phyloP scores from a whole-genome alignment of 2,113 vertebrate genomes.

The Burhinus bistriatus region DNA sequence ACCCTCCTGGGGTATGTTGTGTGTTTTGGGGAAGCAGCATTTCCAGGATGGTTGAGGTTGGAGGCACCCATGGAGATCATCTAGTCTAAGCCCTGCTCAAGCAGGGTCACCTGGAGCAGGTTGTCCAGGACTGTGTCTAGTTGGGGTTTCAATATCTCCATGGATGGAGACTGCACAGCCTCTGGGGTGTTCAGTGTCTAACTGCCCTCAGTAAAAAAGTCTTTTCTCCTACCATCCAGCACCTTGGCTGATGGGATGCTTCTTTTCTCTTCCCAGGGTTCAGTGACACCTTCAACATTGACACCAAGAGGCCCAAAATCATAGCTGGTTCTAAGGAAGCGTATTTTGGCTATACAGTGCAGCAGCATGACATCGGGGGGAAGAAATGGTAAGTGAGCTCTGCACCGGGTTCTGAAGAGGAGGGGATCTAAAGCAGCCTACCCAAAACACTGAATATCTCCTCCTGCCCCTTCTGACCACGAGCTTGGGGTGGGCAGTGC shows the following conservation, averaged over 20 bases:
- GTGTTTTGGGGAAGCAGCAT: accelerated
- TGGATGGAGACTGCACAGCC: accelerated
- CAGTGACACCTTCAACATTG: slow-evolving; percentile 87
- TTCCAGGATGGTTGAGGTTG: not conserved
- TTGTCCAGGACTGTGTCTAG: not conserved
- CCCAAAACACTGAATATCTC: accelerated
- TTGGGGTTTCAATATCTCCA: not conserved
- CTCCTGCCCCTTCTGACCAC: not conserved
- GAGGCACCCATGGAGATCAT: not conserved
- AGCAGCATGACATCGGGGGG: slow-evolving; percentile 88
- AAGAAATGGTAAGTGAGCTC: slow-evolving; percentile 87
- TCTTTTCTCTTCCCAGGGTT: slow-evolving; percentile 69
- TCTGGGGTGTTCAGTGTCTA: not conserved
- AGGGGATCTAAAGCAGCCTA: accelerated
- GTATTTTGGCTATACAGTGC: slow-evolving; percentile 95
- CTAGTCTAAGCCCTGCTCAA: not conserved
- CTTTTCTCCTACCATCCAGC: not conserved
- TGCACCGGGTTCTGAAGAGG: accelerated
- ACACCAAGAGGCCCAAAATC: slow-evolving; percentile 83
- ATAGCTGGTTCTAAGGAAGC: slow-evolving; percentile 86
- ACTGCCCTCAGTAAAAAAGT: accelerated
- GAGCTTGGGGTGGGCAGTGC: accelerated
- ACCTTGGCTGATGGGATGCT: not conserved
- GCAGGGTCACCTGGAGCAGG: not conserved
- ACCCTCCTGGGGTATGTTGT: accelerated